Conservation (phyloP, 2,797 vertebrate genomes). For the Gymnodraco acuticeps region DNA sequence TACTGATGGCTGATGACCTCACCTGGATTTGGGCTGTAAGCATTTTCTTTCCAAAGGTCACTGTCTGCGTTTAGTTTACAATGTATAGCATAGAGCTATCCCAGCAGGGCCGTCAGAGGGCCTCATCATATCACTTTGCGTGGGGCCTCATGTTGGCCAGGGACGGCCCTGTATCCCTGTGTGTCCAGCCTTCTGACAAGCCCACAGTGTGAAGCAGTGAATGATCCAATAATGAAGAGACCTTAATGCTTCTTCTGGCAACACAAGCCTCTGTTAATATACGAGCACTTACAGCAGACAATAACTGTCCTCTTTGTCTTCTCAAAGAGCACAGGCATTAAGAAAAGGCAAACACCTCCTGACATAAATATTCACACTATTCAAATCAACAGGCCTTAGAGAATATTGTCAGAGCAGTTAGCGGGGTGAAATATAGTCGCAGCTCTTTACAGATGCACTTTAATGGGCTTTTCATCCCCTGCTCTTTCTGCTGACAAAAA, state of each 20-base stretch:
- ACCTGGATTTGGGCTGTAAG: conserved; percentile 4
- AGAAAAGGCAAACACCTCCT: conserved; percentile 78
- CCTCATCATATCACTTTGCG: too few species aligned
- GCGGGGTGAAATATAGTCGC: conserved; percentile 53
- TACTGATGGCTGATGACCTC: neutral
- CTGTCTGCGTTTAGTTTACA: neutral
- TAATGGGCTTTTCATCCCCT: conserved; percentile 54
- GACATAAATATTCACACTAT: conserved; percentile 85
- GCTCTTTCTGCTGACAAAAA: conserved; percentile 79
- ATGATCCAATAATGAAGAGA: conserved; percentile 78
- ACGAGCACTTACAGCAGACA: conserved; percentile 71
- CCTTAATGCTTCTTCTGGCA: conserved; percentile 79
- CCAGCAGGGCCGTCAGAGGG: too few species aligned
- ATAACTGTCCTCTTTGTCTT: conserved; percentile 70
- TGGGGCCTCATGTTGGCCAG: too few species aligned
- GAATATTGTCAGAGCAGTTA: conserved; percentile 59
- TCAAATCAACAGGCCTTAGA: conserved; percentile 69
- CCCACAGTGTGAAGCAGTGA: conserved; percentile 42
- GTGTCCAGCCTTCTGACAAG: conserved; percentile 21
- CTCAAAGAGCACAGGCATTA: conserved; percentile 82
- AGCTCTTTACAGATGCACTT: conserved; percentile 59
- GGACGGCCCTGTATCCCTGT: neutral
- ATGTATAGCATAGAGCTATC: neutral
- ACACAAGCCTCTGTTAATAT: conserved; percentile 62
- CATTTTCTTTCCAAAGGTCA: conserved; percentile 12